Percentiles rank a stretch among this genome's conserved stretches.
Evolutionary conservation across 2,888 invertebrate species (phyloP).

Genomic region (Drosophila dives): DNA sequence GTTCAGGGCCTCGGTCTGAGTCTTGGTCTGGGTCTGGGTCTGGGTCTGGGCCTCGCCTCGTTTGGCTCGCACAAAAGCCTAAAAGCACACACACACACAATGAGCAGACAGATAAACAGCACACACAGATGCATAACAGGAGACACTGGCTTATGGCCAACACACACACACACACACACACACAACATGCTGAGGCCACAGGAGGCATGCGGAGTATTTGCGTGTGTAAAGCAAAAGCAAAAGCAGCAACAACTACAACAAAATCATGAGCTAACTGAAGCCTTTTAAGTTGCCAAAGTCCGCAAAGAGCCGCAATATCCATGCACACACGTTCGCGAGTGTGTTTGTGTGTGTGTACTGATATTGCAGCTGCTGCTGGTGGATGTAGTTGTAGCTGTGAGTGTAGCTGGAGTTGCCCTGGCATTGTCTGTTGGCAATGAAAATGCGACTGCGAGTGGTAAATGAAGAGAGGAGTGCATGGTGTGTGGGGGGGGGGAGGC

Average conservation of each 20-base stretch:
- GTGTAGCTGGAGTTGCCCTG: conserved; percentile 64
- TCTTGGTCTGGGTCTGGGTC: conserved; percentile 13
- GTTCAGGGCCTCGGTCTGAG: conserved; percentile 13
- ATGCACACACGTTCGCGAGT: conserved; percentile 6
- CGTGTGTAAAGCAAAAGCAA: conserved; percentile 9
- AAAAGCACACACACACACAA: conserved; percentile 64
- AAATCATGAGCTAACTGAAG: conserved; percentile 72
- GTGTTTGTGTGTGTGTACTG: conserved; percentile 28
- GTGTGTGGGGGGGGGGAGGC: neutral
- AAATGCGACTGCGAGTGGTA: conserved; percentile 53
- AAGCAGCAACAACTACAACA: conserved; percentile 17
- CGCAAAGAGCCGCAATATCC: conserved; percentile 48
- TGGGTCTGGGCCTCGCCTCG: conserved; percentile 64
- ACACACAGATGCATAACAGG: conserved; percentile 33
- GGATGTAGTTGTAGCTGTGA: conserved; percentile 32
- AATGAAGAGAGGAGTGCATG: neutral
- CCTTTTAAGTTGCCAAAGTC: conserved; percentile 81
- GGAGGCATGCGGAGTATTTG: conserved; percentile 22
- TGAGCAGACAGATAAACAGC: conserved; percentile 60
- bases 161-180: conserved; percentile 20
- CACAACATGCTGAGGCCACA: conserved; percentile 14
- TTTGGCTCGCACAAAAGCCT: conserved; percentile 78
- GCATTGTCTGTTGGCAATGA: conserved; percentile 82
- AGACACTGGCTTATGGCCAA: conserved; percentile 46
- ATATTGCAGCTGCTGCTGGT: conserved; percentile 47